Conservation (phyloP, 2,888 invertebrate genomes). For the Tromatobia lineatoria region DNA sequence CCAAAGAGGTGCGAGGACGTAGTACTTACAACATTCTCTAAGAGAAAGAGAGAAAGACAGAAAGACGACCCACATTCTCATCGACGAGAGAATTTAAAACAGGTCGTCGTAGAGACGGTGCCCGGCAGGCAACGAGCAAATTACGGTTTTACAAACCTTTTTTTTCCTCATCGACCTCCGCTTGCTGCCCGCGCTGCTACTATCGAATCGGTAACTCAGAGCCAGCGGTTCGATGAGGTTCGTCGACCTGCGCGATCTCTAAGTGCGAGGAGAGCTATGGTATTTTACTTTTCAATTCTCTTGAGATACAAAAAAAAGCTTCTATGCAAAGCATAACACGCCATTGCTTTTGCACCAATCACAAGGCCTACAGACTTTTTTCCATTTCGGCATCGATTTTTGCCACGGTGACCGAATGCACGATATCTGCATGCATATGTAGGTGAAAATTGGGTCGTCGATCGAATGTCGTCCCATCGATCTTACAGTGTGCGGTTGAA, state of each 20-base stretch:
- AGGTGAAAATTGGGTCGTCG: conserved; percentile 76
- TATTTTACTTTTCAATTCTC: conserved; percentile 36
- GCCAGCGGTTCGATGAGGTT: conserved; percentile 39
- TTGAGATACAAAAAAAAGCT: neutral
- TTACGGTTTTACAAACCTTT: conserved; percentile 63
- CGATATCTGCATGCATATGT: conserved; percentile 1
- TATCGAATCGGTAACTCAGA: conserved; percentile 58
- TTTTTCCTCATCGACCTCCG: conserved; percentile 48
- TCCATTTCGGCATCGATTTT: conserved; percentile 2
- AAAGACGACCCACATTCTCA: conserved; percentile 59
- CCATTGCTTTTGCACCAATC: neutral
- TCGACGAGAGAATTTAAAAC: conserved; percentile 63
- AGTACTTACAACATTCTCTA: conserved; percentile 5
- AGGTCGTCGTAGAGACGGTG: conserved; percentile 60
- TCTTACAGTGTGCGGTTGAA: conserved; percentile 73
- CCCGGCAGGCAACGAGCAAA: conserved; percentile 54
- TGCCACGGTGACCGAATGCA: conserved; percentile 25
- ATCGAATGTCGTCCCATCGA: conserved; percentile 75
- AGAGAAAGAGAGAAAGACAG: conserved; percentile 41
- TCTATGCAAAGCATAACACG: neutral
- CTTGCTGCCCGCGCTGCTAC: conserved; percentile 41
- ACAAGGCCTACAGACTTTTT: neutral
- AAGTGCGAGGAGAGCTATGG: conserved; percentile 34
- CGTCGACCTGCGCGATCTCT: conserved; percentile 54
- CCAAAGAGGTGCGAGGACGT: conserved; percentile 29